Conservation (phyloP, 2,888 invertebrate genomes). For the Eupithecia insigniata region DNA sequence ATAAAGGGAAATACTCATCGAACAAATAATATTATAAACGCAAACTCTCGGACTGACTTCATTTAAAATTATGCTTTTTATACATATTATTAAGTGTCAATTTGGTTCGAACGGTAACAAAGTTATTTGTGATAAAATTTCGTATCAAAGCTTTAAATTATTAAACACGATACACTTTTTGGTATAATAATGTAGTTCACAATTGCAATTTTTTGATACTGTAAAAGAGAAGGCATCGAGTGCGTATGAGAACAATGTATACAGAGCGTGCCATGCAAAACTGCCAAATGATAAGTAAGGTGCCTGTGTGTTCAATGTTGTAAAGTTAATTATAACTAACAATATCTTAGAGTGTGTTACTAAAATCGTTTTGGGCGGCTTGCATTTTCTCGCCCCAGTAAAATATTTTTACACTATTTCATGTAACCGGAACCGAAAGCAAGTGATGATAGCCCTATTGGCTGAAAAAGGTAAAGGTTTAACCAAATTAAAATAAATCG, state of each 20-base stretch:
- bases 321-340: slow-evolving; percentile 59
- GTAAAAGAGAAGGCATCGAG: slow-evolving; percentile 48
- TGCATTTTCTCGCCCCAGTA: slow-evolving; percentile 15
- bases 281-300: slow-evolving; percentile 76
- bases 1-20: slow-evolving; percentile 24
- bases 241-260: slow-evolving; percentile 51
- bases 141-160: slow-evolving; percentile 45
- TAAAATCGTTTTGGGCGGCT: slow-evolving; percentile 21
- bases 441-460: no score
- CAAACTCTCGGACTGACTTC: slow-evolving; percentile 26
- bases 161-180: slow-evolving; percentile 46
- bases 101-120: slow-evolving; percentile 56
- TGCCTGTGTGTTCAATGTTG: slow-evolving; percentile 80
- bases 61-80: slow-evolving; percentile 27
- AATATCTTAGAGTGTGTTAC: slow-evolving; percentile 47
- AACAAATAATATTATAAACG: neutral
- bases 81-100: slow-evolving; percentile 45
- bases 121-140: slow-evolving; percentile 68
- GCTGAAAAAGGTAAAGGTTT: no score
- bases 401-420: no score
- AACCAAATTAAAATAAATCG: no score
- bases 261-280: slow-evolving; percentile 72
- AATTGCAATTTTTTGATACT: slow-evolving; percentile 33
- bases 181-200: slow-evolving; percentile 45
- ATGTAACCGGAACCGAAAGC: no score